Evolutionary conservation across 2,888 invertebrate genomes (phyloP).

Genomic region (Drosophila crucigera): DNA sequence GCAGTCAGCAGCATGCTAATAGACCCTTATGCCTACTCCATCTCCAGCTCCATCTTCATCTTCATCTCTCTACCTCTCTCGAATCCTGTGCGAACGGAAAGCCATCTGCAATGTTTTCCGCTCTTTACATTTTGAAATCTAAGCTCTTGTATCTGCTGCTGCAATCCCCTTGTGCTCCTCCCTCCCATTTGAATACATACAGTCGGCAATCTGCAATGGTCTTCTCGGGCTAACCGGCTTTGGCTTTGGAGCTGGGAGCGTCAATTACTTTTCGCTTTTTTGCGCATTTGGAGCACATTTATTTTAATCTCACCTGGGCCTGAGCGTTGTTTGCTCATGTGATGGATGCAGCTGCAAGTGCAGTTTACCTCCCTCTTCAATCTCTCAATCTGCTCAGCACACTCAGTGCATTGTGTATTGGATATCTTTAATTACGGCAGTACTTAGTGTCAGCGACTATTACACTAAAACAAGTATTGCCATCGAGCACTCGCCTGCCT

Average conservation of each 20-base stretch:
- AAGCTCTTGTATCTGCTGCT: slow-evolving; percentile 43
- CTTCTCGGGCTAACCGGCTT: slow-evolving; percentile 51
- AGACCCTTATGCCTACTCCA: slow-evolving; percentile 52
- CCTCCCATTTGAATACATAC: not conserved
- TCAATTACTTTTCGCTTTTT: slow-evolving; percentile 80
- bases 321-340: slow-evolving; percentile 26
- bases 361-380: not conserved
- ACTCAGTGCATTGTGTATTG: slow-evolving; percentile 24
- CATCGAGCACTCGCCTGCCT: slow-evolving; percentile 10
- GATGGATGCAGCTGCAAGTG: slow-evolving; percentile 50
- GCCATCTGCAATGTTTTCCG: slow-evolving; percentile 72
- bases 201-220: slow-evolving; percentile 4
- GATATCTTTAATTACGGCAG: slow-evolving; percentile 74
- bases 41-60: not conserved
- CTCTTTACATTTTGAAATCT: slow-evolving; percentile 78
- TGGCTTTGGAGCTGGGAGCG: slow-evolving; percentile 45
- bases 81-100: slow-evolving; percentile 43
- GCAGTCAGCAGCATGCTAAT: slow-evolving; percentile 72
- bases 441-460: slow-evolving; percentile 79
- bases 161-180: not conserved
- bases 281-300: slow-evolving; percentile 82
- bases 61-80: not conserved
- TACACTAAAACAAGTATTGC: slow-evolving; percentile 65
- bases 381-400: slow-evolving; percentile 8
- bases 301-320: slow-evolving; percentile 80